These are phyloP conservation scores for Cyclophora punctaria DNA, from an alignment of 2,888 invertebrate genomes.

Conservation along the genomic window DNA sequence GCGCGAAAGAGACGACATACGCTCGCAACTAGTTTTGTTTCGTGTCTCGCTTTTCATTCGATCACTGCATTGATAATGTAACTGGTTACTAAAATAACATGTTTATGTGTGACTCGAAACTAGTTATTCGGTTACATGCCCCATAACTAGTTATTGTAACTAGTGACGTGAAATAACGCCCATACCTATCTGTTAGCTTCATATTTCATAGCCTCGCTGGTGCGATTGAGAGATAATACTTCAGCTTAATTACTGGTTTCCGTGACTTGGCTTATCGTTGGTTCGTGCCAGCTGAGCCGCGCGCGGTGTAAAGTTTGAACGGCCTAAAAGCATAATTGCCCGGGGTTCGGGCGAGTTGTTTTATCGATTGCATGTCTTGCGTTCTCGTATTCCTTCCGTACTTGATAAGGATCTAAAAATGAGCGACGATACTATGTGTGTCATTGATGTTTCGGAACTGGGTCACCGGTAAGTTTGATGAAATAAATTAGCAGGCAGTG, in stretches of 20 bases:
- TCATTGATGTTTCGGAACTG: slow-evolving; percentile 40
- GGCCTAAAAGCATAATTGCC: slow-evolving; percentile 54
- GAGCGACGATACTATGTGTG: slow-evolving; percentile 44
- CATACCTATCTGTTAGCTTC: slow-evolving; percentile 33
- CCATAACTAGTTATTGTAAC: too few species aligned
- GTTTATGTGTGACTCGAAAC: too few species aligned
- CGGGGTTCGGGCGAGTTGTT: slow-evolving; percentile 49
- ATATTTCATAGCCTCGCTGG: slow-evolving; percentile 57
- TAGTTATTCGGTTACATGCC: too few species aligned
- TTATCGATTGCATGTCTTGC: slow-evolving; percentile 62
- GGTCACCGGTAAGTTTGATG: slow-evolving; percentile 48
- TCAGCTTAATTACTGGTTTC: slow-evolving; percentile 59
- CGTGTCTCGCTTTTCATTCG: too few species aligned
- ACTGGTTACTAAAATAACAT: too few species aligned
- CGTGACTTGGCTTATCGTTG: slow-evolving; percentile 63
- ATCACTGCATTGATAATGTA: too few species aligned
- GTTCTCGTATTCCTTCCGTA: slow-evolving; percentile 34
- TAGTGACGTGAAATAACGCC: too few species aligned
- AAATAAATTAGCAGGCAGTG: slow-evolving; percentile 7
- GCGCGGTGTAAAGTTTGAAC: slow-evolving; percentile 44
- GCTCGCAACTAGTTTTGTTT: too few species aligned
- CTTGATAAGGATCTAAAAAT: slow-evolving; percentile 53
- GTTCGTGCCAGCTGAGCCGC: slow-evolving; percentile 53
- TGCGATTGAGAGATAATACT: slow-evolving; percentile 62
- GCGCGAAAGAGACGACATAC: too few species aligned